Percentiles rank a stretch among this genome's conserved stretches.
Conservation (phyloP, 2,888 invertebrate species). For the Drosophila barbarae region DNA sequence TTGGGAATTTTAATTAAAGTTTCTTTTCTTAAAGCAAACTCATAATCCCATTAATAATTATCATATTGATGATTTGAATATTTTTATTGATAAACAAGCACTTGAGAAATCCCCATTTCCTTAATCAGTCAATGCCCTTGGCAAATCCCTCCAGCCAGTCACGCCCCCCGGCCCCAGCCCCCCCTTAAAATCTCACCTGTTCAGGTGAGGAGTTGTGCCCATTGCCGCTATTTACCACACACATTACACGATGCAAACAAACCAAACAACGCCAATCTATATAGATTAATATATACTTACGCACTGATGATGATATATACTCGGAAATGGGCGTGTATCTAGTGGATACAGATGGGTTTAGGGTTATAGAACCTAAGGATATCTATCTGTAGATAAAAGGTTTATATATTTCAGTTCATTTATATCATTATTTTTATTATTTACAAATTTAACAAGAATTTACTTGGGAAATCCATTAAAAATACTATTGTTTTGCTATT, state of each 20-base stretch:
- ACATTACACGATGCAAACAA: slow-evolving; percentile 59
- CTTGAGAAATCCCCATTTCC: neutral
- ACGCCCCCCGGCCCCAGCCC: neutral
- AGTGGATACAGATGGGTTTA: neutral
- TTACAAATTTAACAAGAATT: neutral
- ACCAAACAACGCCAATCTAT: slow-evolving; percentile 60
- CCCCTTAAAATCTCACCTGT: slow-evolving; percentile 8
- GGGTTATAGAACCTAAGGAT: neutral
- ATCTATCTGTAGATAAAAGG: neutral
- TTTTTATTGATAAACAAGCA: neutral
- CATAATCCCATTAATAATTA: neutral
- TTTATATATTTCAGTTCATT: neutral
- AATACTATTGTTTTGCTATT: neutral
- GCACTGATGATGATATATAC: slow-evolving; percentile 39
- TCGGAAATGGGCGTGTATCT: slow-evolving; percentile 32
- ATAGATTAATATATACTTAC: slow-evolving; percentile 9
- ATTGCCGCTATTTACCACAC: slow-evolving; percentile 62
- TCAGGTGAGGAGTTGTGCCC: slow-evolving; percentile 35
- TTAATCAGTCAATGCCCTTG: slow-evolving; percentile 49
- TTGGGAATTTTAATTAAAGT: too few species aligned
- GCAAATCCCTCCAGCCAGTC: slow-evolving; percentile 2
- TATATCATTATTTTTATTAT: neutral
- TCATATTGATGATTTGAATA: neutral
- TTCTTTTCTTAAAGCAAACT: too few species aligned
- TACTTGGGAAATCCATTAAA: neutral